Evolutionary conservation across 2,113 vertebrate genomes (phyloP).

Genomic region (Sinosuthora webbiana): DNA sequence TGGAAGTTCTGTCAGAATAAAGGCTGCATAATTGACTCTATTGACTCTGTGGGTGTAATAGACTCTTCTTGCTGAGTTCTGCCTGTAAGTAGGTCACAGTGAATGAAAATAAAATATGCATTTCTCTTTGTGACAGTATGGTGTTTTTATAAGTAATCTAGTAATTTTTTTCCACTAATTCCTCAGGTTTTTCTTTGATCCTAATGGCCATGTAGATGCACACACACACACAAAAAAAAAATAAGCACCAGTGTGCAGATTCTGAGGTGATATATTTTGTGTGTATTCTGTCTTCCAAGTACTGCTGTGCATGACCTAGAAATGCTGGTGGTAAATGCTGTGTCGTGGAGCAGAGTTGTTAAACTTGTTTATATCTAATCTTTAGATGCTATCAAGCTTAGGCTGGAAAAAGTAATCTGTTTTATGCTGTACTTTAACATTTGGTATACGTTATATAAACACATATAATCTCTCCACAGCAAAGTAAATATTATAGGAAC

Average conservation of each 20-base stretch:
- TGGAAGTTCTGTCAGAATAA: slow-evolving; percentile 19
- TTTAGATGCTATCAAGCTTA: slow-evolving; percentile 44
- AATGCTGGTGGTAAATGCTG: slow-evolving; percentile 17
- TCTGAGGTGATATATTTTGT: slow-evolving; percentile 12
- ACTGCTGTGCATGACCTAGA: slow-evolving; percentile 58
- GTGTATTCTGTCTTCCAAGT: not conserved
- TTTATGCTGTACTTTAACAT: slow-evolving; percentile 39
- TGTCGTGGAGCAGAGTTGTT: not conserved
- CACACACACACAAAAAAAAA: not conserved
- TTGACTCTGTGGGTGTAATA: slow-evolving; percentile 33
- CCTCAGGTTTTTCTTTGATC: not conserved
- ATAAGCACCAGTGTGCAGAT: not conserved
- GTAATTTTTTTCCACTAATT: not conserved
- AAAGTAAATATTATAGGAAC: not conserved
- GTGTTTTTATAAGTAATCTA: not conserved
- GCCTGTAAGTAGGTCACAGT: slow-evolving; percentile 49
- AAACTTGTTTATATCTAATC: slow-evolving; percentile 49
- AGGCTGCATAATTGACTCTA: slow-evolving; percentile 21
- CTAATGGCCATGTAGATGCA: not conserved
- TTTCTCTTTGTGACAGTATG: not conserved
- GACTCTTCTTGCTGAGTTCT: slow-evolving; percentile 11
- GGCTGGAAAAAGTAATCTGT: slow-evolving; percentile 53
- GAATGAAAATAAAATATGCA: slow-evolving; percentile 48
- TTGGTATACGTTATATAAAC: slow-evolving; percentile 31
- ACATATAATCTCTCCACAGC: slow-evolving; percentile 4